These are phyloP conservation scores for Anoura caudifer DNA, from an alignment of 2,113 vertebrate genomes.

Conservation along the genomic window DNA sequence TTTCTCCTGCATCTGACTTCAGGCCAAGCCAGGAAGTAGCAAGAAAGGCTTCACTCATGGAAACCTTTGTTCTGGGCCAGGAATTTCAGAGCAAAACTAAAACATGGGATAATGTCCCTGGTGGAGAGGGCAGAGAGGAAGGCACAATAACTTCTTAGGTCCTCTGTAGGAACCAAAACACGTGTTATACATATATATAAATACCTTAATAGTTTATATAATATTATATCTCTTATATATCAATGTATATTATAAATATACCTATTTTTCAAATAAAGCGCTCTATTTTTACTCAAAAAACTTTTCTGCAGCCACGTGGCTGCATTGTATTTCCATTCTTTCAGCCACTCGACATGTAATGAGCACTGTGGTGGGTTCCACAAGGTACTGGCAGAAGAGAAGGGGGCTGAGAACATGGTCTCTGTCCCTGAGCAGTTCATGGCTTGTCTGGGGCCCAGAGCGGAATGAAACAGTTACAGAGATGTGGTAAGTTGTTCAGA, in stretches of 20 bases:
- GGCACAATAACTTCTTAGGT: background rate
- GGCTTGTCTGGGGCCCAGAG: background rate
- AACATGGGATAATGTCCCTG: slow-evolving; percentile 15
- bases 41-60: slow-evolving; percentile 58
- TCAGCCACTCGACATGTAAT: background rate
- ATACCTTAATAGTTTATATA: background rate
- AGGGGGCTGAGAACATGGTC: background rate
- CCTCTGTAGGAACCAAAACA: background rate
- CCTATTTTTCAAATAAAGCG: background rate
- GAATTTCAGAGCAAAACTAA: slow-evolving; percentile 54
- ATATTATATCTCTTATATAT: background rate
- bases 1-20: slow-evolving; percentile 62
- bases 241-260: background rate
- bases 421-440: background rate
- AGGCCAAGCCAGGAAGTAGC: slow-evolving; percentile 69
- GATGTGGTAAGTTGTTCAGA: background rate
- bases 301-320: background rate
- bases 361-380: background rate
- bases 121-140: background rate
- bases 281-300: background rate
- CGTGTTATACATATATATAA: background rate
- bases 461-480: background rate
- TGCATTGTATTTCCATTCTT: background rate
- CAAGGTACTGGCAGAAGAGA: background rate
- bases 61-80: slow-evolving; percentile 53